Evolutionary conservation across 37 sponge, comb jelly and placozoan genomes (phyloP).

Genomic region (Beroe forskalii): DNA sequence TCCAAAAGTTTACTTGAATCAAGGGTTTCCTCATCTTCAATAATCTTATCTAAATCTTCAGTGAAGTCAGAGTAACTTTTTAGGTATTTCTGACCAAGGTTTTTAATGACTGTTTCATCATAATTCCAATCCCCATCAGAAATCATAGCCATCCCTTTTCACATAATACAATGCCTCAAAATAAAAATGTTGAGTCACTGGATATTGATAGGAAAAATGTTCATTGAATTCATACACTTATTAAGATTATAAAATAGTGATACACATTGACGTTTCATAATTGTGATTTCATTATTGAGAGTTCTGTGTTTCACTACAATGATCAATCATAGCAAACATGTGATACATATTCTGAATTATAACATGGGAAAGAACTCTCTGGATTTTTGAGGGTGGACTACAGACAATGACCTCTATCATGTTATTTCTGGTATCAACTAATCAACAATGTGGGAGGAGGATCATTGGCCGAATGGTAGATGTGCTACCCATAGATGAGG

Average conservation of each 20-base stretch:
- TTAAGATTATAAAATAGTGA: too few species aligned
- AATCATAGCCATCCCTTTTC: too few species aligned
- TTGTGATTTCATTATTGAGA: too few species aligned
- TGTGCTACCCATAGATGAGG: too few species aligned
- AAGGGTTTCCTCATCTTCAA: neutral
- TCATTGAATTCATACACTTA: too few species aligned
- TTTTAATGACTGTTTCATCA: conserved; percentile 60
- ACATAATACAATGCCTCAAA: too few species aligned
- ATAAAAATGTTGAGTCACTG: too few species aligned
- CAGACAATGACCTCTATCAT: neutral
- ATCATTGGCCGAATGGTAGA: neutral
- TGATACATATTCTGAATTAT: too few species aligned
- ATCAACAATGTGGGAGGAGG: neutral
- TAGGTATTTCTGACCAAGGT: conserved; percentile 48
- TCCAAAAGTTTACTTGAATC: conserved; percentile 72
- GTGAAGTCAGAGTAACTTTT: conserved; percentile 56
- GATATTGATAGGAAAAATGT: too few species aligned
- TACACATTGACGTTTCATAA: too few species aligned
- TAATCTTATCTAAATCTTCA: neutral
- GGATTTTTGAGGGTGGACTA: neutral
- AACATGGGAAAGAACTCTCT: neutral
- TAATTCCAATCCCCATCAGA: conserved; percentile 56
- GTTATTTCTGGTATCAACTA: neutral
- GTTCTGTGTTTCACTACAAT: too few species aligned
- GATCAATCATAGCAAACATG: too few species aligned